Evolutionary conservation across 2,888 invertebrate species (phyloP), one percentile per base, ranked within the genome.

Genomic region (Fragum fragum): DNA sequence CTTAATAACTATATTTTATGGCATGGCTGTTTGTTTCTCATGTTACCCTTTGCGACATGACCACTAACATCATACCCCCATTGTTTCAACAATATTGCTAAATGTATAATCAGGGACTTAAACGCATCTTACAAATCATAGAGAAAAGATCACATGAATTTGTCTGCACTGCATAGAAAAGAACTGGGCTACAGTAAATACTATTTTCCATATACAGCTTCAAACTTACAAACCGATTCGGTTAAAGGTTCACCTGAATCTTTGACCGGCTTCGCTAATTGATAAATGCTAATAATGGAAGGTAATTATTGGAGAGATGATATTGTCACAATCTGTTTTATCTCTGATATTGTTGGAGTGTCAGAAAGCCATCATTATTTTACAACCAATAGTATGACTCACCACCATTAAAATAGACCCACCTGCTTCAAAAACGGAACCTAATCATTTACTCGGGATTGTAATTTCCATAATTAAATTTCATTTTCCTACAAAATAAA

Each of bases 301-400:
- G 47, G 47, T 47, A 47, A 47, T 47, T 47, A 47, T 47, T n/a
- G 47, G 47, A 47, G 47, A 47, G n/a, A 9, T 14, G 47, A 47
- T 47, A 47, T 47, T 47, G 47, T 47, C 47, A 47, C 47, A 47
- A 47, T 47, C 47, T 5, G 47, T 47, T 47, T 47, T 47, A 47
- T 47, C 47, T 47, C 47, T n/a, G 47, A 3, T 16, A 47, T 47
- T 47, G 47, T 47, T 16, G 47, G 18, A 47, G 47, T 47, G 47
- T 47, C 47, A 47, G 14, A 47, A n/a, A 47, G 47, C 47, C n/a
- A 47, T 47, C 47, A 47, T 47, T 47, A 47, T n/a, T n/a, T 47
- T n/a, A 14, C 47, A 36, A 36, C 47, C 18, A 47, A 14, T n/a
- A 47, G 47, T n/a, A 5, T 47, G 47, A 47, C 7, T 47, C 47